A percentile compares a stretch with the other conserved stretches of the same genome.
These are phyloP conservation scores for Oreonectes daqikongensis DNA, from an alignment of 2,797 vertebrate species.

Conservation along the genomic window DNA sequence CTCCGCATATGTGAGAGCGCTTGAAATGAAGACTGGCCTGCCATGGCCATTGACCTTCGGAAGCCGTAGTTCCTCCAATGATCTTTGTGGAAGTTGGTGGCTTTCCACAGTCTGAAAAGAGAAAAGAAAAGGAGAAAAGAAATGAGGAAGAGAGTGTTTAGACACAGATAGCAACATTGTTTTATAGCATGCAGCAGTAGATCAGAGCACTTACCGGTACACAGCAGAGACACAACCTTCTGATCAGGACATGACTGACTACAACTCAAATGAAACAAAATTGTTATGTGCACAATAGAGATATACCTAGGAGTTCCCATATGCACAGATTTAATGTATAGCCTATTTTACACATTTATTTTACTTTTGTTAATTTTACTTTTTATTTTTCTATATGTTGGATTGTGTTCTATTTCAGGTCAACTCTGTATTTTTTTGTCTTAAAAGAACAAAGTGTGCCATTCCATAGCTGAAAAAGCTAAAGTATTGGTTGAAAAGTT, in stretches of 20 bases:
- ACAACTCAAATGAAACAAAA: slow-evolving; percentile 44
- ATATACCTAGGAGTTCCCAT: background rate
- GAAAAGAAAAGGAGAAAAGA: slow-evolving; percentile 22
- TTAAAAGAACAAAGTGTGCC: too few relatives aligned
- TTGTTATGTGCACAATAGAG: background rate
- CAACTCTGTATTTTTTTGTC: too few relatives aligned
- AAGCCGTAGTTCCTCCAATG: slow-evolving; percentile 74
- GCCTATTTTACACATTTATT: too few relatives aligned
- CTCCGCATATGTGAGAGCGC: slow-evolving; percentile 72
- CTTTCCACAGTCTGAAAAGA: slow-evolving; percentile 75
- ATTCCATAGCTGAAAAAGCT: too few relatives aligned
- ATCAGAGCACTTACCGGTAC: slow-evolving; percentile 74
- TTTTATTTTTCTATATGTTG: too few relatives aligned
- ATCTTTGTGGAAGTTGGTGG: slow-evolving; percentile 73
- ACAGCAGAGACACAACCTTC: slow-evolving; percentile 74
- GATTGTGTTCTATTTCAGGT: too few relatives aligned
- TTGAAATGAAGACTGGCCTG: slow-evolving; percentile 81
- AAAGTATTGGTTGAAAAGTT: background rate
- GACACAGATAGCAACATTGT: background rate
- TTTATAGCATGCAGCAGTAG: background rate
- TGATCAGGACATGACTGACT: slow-evolving; percentile 74
- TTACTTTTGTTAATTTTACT: too few relatives aligned
- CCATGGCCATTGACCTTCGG: slow-evolving; percentile 81
- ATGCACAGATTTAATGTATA: background rate
- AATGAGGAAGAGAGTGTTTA: slow-evolving; percentile 1